Evolutionary conservation across 2,797 vertebrate genomes (phyloP).

Genomic region (Gallirallus australis): DNA sequence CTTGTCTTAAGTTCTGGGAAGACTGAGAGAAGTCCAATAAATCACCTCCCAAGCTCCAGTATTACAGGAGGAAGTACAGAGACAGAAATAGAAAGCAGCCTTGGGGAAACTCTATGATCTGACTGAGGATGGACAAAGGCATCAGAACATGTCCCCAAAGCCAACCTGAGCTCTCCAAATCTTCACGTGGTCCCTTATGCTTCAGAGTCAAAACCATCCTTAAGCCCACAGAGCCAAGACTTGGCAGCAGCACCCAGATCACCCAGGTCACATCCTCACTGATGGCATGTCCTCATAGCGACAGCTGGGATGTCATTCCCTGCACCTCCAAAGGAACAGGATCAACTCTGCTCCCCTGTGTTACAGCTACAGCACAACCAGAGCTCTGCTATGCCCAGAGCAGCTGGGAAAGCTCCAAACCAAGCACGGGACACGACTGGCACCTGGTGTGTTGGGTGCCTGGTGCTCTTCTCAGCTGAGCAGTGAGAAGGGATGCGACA

Average conservation of each 20-base stretch:
- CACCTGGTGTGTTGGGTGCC: background rate
- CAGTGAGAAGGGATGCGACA: background rate
- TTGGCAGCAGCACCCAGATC: background rate
- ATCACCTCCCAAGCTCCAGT: background rate
- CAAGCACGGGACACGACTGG: rapidly evolving
- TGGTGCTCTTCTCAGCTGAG: background rate
- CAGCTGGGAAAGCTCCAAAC: background rate
- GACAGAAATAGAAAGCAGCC: background rate
- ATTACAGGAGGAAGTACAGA: background rate
- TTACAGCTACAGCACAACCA: background rate
- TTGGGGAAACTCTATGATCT: background rate
- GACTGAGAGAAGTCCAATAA: background rate
- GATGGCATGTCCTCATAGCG: rapidly evolving
- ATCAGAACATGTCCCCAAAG: background rate
- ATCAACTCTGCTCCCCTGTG: rapidly evolving
- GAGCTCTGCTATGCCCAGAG: background rate
- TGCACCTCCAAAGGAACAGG: background rate
- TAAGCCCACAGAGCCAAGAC: rapidly evolving
- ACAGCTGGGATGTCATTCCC: background rate
- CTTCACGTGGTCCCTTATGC: rapidly evolving
- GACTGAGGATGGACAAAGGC: background rate
- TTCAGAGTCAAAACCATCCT: rapidly evolving
- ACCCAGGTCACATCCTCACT: rapidly evolving
- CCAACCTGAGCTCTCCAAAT: background rate
- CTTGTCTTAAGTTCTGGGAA: background rate